phyloP scores from a whole-genome alignment of 2,888 invertebrate genomes.

The Drosophila ochracea region DNA sequence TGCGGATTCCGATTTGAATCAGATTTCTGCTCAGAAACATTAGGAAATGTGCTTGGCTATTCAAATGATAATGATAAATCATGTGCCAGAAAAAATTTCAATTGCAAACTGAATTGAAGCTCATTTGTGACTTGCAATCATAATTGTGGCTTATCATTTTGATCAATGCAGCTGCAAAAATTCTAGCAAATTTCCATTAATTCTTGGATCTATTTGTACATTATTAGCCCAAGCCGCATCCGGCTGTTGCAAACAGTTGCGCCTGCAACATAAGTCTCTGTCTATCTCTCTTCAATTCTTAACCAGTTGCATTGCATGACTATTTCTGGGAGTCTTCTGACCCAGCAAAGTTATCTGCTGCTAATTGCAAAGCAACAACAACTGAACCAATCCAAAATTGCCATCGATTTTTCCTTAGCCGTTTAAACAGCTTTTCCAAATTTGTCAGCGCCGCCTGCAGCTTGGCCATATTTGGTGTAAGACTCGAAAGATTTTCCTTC shows the following conservation, averaged over 20 bases:
- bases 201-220: conserved; percentile 43
- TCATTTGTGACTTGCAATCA: conserved; percentile 6
- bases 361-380: conserved; percentile 62
- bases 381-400: conserved; percentile 30
- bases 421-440: conserved; percentile 44
- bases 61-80: conserved; percentile 10
- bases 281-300: conserved; percentile 6
- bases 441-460: conserved; percentile 33
- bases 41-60: conserved; percentile 11
- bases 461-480: conserved; percentile 35
- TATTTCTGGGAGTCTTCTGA: conserved; percentile 63
- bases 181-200: conserved; percentile 43
- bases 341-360: conserved; percentile 25
- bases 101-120: conserved; percentile 8
- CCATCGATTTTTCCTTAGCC: conserved; percentile 63
- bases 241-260: conserved; percentile 16
- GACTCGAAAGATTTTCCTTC: conserved; percentile 34
- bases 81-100: neutral
- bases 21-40: neutral
- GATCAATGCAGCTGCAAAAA: conserved; percentile 39
- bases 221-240: conserved; percentile 24
- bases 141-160: conserved; percentile 24
- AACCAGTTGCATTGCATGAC: conserved; percentile 53
- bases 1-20: neutral
- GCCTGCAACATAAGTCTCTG: neutral